Percentiles rank a stretch among this genome's conserved stretches.
phyloP scores from a whole-genome alignment of 2,797 vertebrate genomes.

The Eospalax fontanierii region DNA sequence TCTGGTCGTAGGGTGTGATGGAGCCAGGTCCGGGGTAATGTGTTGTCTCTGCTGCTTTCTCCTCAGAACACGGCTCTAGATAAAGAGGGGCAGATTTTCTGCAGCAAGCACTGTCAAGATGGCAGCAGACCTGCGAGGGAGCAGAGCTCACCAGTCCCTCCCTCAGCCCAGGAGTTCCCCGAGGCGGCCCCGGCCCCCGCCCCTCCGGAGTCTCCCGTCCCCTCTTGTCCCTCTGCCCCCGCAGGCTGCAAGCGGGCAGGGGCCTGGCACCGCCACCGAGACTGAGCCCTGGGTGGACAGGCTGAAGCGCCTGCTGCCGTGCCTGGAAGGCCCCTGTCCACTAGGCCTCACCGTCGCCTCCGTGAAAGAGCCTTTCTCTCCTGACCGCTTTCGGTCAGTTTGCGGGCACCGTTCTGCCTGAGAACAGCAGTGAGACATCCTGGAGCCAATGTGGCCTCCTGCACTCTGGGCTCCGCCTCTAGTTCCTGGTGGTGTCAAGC shows the following conservation, averaged over 20 bases:
- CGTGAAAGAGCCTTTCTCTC: background rate
- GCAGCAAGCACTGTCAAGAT: conserved; percentile 89
- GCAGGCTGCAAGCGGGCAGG: conserved; percentile 69
- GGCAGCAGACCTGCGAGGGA: conserved; percentile 80
- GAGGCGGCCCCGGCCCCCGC: conserved; percentile 78
- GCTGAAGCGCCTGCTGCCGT: background rate
- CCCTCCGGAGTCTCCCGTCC: conserved; percentile 80
- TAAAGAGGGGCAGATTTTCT: conserved; percentile 95
- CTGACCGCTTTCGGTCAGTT: conserved; percentile 6
- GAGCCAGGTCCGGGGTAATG: background rate
- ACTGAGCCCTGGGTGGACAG: conserved; percentile 76
- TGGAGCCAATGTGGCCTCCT: background rate
- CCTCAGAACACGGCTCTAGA: conserved; percentile 98
- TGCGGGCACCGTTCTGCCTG: background rate
- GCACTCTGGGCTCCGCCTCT: background rate
- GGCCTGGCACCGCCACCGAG: conserved; percentile 85
- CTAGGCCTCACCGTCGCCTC: background rate
- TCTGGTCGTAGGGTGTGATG: background rate
- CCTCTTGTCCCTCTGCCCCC: conserved; percentile 57
- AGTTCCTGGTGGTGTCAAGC: background rate
- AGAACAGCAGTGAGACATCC: background rate
- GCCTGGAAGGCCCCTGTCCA: background rate
- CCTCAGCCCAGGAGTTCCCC: conserved; percentile 85
- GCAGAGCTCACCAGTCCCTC: conserved; percentile 82
- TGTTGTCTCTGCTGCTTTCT: conserved; percentile 73